Evolutionary conservation across 2,797 vertebrate genomes (phyloP).

Genomic region (Dendrocincla fuliginosa): DNA sequence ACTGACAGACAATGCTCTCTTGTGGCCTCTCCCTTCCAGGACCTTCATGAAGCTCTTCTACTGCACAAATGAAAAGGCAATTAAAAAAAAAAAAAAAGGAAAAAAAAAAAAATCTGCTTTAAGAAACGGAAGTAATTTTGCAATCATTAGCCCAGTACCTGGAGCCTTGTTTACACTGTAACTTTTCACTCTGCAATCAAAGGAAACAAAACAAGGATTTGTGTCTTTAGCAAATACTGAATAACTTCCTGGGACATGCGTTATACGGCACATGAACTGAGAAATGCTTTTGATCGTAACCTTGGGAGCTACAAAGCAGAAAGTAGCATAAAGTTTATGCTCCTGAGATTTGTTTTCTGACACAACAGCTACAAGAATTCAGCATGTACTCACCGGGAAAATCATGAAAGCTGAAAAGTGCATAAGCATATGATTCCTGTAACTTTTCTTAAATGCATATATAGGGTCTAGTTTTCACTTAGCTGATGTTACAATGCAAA

Average conservation of each 20-base stretch:
- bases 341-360: not conserved
- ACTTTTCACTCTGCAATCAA: not conserved
- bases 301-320: not conserved
- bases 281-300: slow-evolving; percentile 36
- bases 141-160: not conserved
- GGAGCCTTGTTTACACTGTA: not conserved
- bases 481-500: rapidly evolving
- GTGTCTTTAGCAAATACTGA: not conserved
- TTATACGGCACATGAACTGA: not conserved
- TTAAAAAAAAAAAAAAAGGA: too few relatives aligned
- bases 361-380: slow-evolving; percentile 18
- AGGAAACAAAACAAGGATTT: not conserved
- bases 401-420: not conserved
- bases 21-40: not conserved
- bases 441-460: not conserved
- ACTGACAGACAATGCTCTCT: not conserved
- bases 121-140: not conserved
- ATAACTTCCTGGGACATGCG: not conserved
- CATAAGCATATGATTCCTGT: slow-evolving; percentile 6
- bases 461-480: not conserved
- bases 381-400: not conserved
- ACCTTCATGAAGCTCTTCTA: not conserved
- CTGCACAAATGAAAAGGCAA: not conserved
- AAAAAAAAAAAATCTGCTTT: not conserved
- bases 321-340: not conserved